Base-by-base conservation (phyloP, 2,888 invertebrate genomes). In the Drosophila suboccidentalis region DNA sequence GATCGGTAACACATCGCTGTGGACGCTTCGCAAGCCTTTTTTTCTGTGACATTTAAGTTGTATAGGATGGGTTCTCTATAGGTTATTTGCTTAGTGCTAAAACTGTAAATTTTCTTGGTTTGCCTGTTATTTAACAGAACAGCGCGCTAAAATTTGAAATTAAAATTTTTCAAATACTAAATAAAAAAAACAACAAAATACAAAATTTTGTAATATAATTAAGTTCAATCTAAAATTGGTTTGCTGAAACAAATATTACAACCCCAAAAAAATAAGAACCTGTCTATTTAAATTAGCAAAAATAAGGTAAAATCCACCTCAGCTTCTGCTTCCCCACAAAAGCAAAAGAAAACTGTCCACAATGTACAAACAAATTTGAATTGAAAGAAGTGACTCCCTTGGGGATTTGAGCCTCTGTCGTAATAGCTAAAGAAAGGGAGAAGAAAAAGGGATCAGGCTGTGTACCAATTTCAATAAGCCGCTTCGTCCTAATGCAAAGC, bases 301-400 rank as follows among this genome's bases (percentile, higher is more conserved):
- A 63, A 22, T 69, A 54, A 70, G 38, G 59, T 64, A 39, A 69
- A 69, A 15, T 62, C 39, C 47, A 62, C 51, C 46, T 64, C 17
- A 38, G 32, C 32, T 32, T 44, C 49, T 29, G 29, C 51, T 44
- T 15, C 50, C 50, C 49, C 36, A 47, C 38, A 63, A 17, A 44
- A 13, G 11, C 32, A n/a, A 17, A 43, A 53, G 54, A 67, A 77
- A 72, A 72, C 32, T 64, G 72, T 75, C 70, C 65, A 66, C 77
- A 67, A 64, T 63, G 68, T 49, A 76, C 68, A 81, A 79, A 78
- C 82, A 80, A 83, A 80, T 84, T 87, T 82, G 82, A 87, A 90
- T 90, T 90, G 89, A 90, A 88, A 90, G 78, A 83, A 82, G 90
- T 90, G 79, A 85, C 69, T 83, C 90, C 77, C 83, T 46, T 46